Base-by-base conservation (phyloP, 1,140 invertebrate genomes). In the Drosophila setifemur region DNA sequence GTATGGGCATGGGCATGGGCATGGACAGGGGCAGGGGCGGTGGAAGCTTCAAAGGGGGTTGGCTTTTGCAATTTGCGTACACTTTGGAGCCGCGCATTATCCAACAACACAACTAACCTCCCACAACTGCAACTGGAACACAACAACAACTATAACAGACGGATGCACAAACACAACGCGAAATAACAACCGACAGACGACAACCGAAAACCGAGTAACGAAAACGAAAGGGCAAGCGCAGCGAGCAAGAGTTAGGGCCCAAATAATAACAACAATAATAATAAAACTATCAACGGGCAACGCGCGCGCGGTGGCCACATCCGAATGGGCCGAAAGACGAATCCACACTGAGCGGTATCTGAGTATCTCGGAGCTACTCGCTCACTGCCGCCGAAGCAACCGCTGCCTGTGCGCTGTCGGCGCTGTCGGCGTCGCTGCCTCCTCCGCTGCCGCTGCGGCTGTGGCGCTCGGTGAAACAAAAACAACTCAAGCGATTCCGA, bases 401-500 rank as follows among this genome's bases (percentile, higher is more conserved):
- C 14, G 33, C 33, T 14, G 12, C 14, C 33, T 16, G 12, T 5
- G 55, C 71, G 60, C 71, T 73, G 72, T 16, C 33, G 4, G 55
- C 71, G 60, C 71, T 73, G 72, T 64, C 73, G 52, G 44, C 69
- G 70, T 44, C 44, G 50, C 29, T 42, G 72, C 44, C 4, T 25
- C 16, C 53, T 42, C 14, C 40, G 4, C 23, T 47, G 66, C 2
- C 11, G 29, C 40, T 35, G 26, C 28, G 54, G 55, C 37, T 19
- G 47, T 66, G 54, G 75, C 72, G 74, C 74, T 83, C 81, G 78
- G 72, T 33, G 39, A 71, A 69, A 72, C 68, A 72, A 72, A 86
- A 85, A 85, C 79, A 85, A 85, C 81, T 85, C 75, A 75, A 85
- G 81, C 81, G 79, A 85, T 85, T 85, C 82, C 79, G 81, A 79